Evolutionary conservation across 2,888 invertebrate species (phyloP).

Genomic region (Nasonovia ribisnigri): DNA sequence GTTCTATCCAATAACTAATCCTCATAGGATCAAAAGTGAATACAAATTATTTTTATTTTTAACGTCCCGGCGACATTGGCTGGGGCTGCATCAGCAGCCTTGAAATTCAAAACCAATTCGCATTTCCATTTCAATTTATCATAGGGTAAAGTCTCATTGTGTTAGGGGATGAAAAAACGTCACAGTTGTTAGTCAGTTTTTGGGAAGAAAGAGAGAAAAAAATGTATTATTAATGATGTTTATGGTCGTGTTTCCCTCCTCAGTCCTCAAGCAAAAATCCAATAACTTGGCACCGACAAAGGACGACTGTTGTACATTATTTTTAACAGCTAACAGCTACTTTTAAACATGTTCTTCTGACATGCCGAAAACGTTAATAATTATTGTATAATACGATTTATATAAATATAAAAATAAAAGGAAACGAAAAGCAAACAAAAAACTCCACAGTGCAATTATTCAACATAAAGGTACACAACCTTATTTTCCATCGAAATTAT

Average conservation of each 20-base stretch:
- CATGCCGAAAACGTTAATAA: constrained; percentile 6
- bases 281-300: constrained; percentile 54
- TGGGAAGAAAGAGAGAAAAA: constrained; percentile 17
- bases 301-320: constrained; percentile 11
- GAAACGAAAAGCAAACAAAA: neutral
- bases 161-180: constrained; percentile 54
- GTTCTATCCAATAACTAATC: neutral
- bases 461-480: neutral
- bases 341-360: constrained; percentile 20
- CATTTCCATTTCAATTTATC: constrained; percentile 56
- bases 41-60: constrained; percentile 28
- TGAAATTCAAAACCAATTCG: constrained; percentile 45
- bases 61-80: neutral
- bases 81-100: neutral
- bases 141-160: constrained; percentile 28
- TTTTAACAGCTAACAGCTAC: constrained; percentile 26
- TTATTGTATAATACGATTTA: neutral
- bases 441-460: neutral
- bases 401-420: neutral
- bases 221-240: constrained; percentile 42
- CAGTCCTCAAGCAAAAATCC: constrained; percentile 33
- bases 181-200: constrained; percentile 53
- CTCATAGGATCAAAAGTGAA: neutral
- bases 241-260: constrained; percentile 36
- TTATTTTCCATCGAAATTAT: neutral